A percentile compares a stretch with the other conserved stretches of the same genome.
Conservation (phyloP, 2,113 vertebrate genomes). For the Pluvianellus socialis region DNA sequence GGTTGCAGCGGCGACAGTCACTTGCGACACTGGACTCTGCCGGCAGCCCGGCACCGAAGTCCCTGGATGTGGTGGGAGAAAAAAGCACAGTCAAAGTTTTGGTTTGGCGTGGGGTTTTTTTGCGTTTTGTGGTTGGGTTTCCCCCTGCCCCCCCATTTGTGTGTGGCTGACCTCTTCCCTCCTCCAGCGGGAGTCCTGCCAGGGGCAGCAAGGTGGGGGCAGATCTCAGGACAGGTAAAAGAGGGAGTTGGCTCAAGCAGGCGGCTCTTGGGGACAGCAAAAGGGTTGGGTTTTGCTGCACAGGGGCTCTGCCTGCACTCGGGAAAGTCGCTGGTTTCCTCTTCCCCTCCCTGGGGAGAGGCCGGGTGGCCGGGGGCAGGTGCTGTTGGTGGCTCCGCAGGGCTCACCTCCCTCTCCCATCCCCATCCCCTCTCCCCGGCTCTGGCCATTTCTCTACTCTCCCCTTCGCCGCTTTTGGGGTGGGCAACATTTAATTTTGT, state of each 20-base stretch:
- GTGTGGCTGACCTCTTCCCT: not conserved
- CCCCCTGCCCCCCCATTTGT: too few relatives aligned
- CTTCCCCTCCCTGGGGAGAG: not conserved
- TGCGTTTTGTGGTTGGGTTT: not conserved
- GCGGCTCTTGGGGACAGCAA: not conserved
- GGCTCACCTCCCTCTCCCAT: not conserved
- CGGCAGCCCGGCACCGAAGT: not conserved
- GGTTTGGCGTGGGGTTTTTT: not conserved
- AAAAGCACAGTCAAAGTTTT: not conserved
- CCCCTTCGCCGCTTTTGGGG: not conserved
- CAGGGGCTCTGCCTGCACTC: not conserved
- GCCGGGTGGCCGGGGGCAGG: not conserved
- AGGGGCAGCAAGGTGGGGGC: not conserved
- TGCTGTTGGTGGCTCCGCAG: not conserved
- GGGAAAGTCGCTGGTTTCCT: not conserved
- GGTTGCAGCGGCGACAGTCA: not conserved
- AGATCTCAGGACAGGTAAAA: rapidly evolving
- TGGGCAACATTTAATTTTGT: not conserved
- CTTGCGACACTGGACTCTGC: not conserved
- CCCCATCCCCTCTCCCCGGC: not conserved
- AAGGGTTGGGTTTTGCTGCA: not conserved
- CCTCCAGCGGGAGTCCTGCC: not conserved
- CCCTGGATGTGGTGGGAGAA: not conserved
- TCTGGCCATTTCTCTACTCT: not conserved
- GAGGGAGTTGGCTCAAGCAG: not conserved